Evolutionary conservation across 1,140 invertebrate genomes (phyloP), one percentile per base, ranked within the genome.

Genomic region (Teleopsis dalmanni): DNA sequence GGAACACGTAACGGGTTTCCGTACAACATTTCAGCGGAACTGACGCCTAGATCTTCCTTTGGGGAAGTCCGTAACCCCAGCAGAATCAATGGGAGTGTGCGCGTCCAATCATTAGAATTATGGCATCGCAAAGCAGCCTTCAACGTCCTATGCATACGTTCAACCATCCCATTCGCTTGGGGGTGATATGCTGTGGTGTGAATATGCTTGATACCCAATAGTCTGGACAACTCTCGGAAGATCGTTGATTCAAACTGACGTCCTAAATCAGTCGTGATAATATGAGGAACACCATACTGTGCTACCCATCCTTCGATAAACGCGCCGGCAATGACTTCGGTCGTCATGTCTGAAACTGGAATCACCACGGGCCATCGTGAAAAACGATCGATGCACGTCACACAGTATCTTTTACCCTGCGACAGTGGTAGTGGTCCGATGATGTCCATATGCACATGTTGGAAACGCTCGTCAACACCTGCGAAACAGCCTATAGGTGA

Each of bases 231-330:
- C 33, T 56, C 35, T 0, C 14, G 27, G 42, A 60, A 62, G 0
- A 60, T 6, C 3, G 44, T 14, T 0, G 57, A 51, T 33, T 66
- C 54, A 38, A 74, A 72, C 41, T 73, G 61, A 26, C 41, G 40
- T 11, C 69, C 67, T 35, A 56, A 55, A 47, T 74, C 63, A 5
- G 70, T 73, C 0, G 65, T 73, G 8, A 76, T 60, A 13, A 18
- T 27, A 0, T 14, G 3, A 4, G 71, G 68, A 58, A 36, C 41
- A 31, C 25, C 43, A 53, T 59, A 72, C 6, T 61, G 36, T 5
- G 58, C 29, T n/a, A 74, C 55, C 70, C 70, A 73, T 21, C 42
- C 27, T 4, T 34, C 9, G 26, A 65, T 33, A 36, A 75, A 52
- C 7, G 62, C 57, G 19, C 47, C 21, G 10, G 53, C 54, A n/a